These are phyloP conservation scores for Lochmaea capreae DNA, from an alignment of 2,888 invertebrate genomes.

Conservation along the genomic window DNA sequence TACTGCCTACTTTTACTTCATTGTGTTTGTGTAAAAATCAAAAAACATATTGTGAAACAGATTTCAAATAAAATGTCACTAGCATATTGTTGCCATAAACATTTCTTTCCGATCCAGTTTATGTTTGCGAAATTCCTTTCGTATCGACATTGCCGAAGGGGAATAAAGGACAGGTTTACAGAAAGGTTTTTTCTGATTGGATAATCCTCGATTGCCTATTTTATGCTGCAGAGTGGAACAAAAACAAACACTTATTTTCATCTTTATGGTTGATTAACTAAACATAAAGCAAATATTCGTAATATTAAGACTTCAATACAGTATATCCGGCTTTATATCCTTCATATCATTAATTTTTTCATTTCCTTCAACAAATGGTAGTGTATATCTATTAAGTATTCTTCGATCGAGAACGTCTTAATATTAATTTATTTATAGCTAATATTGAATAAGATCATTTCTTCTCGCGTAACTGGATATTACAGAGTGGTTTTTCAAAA, in stretches of 20 bases:
- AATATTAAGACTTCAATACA: slow-evolving; percentile 35
- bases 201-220: not conserved
- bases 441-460: not conserved
- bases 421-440: slow-evolving; percentile 11
- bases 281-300: slow-evolving; percentile 8
- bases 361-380: slow-evolving; percentile 31
- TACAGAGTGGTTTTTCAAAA: not conserved
- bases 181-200: too few species aligned
- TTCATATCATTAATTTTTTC: slow-evolving; percentile 31
- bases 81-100: too few species aligned
- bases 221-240: not conserved
- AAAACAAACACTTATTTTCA: not conserved
- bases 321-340: slow-evolving; percentile 26
- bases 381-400: slow-evolving; percentile 15
- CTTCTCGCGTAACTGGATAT: not conserved
- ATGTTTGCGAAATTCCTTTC: too few species aligned
- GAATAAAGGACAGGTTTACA: not conserved
- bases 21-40: too few species aligned
- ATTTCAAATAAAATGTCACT: too few species aligned
- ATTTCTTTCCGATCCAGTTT: too few species aligned
- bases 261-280: slow-evolving; percentile 5
- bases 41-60: too few species aligned
- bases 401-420: slow-evolving; percentile 3
- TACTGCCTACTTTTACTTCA: too few species aligned
- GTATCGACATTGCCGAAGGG: not conserved